Evolutionary conservation across 2,113 vertebrate species (phyloP).

Genomic region (Macaca fascicularis): T2T-MFA8v1.1 NC_088377.1:13818001-13818500

Average conservation of each 20-base stretch:
- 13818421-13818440: not conserved
- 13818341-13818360: not conserved
- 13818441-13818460: not conserved
- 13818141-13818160: not conserved
- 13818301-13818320: not conserved
- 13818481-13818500: not conserved
- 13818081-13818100: not conserved
- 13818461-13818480: not conserved
- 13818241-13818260: not conserved
- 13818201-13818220: accelerated
- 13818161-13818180: not conserved
- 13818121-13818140: not conserved
- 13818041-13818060: not conserved
- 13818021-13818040: too few relatives aligned
- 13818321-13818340: too few relatives aligned
- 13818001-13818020: not conserved
- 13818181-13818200: accelerated
- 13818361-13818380: accelerated
- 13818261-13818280: not conserved
- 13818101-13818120: not conserved
- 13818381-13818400: not conserved
- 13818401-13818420: not conserved
- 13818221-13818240: not conserved
- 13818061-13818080: not conserved
- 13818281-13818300: accelerated